Evolutionary conservation across 2,113 vertebrate species (phyloP).

Genomic region (Cisticola juncidis): DNA sequence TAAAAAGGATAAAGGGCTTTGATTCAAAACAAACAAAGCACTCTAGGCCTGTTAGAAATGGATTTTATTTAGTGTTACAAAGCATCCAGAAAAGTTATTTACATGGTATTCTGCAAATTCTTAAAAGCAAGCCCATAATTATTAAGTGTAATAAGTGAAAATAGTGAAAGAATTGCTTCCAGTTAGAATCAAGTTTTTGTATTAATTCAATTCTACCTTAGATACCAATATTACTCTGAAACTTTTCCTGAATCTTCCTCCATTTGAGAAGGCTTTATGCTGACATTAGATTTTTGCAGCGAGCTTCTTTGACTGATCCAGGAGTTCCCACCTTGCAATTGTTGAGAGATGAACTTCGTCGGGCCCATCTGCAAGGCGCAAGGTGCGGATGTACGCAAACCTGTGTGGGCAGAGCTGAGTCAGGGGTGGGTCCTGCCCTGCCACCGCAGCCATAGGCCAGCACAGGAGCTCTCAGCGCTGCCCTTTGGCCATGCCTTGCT

Average conservation of each 20-base stretch:
- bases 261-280: not conserved
- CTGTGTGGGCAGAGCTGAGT: slow-evolving; percentile 43
- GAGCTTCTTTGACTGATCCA: slow-evolving; percentile 75
- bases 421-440: not conserved
- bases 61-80: not conserved
- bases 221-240: not conserved
- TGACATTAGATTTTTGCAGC: slow-evolving; percentile 77
- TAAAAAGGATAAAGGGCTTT: not conserved
- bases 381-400: slow-evolving; percentile 77
- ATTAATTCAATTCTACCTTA: not conserved
- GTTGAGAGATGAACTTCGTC: slow-evolving; percentile 93
- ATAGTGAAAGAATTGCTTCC: not conserved
- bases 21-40: not conserved
- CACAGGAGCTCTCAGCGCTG: not conserved
- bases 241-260: not conserved
- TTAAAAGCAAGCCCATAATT: not conserved
- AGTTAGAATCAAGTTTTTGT: not conserved
- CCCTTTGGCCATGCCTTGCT: not conserved
- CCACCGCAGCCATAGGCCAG: not conserved
- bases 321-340: slow-evolving; percentile 83
- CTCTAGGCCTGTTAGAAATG: not conserved
- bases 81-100: not conserved
- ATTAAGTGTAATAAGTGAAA: not conserved
- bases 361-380: slow-evolving; percentile 88
- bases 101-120: not conserved